These are phyloP conservation scores for Agapornis canus DNA, from an alignment of 2,797 vertebrate species.

Conservation along the genomic window DNA sequence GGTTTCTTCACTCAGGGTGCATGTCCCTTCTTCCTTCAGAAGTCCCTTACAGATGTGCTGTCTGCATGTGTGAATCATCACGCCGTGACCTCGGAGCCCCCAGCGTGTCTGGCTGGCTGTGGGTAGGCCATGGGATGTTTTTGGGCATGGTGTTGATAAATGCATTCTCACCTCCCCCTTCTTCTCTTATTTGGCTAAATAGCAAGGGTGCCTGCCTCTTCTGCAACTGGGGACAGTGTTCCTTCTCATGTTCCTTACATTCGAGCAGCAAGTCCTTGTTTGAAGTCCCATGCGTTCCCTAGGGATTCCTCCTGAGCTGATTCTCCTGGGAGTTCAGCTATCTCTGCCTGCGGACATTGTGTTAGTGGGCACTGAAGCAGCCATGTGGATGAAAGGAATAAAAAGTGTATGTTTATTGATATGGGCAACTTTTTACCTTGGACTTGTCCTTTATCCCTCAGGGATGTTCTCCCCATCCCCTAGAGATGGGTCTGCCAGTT, in stretches of 20 bases:
- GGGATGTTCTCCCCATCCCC: fast-evolving
- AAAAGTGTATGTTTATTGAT: neutral
- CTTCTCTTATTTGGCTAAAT: neutral
- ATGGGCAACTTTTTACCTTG: neutral
- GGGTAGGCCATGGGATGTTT: fast-evolving
- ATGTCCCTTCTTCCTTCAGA: neutral
- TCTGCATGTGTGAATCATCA: neutral
- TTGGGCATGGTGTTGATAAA: neutral
- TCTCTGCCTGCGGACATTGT: fast-evolving
- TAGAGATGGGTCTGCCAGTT: neutral
- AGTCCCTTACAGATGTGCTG: neutral
- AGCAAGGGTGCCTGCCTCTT: neutral
- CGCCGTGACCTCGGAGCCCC: fast-evolving
- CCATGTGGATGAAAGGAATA: neutral
- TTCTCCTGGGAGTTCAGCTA: neutral
- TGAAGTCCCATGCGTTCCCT: neutral
- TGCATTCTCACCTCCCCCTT: neutral
- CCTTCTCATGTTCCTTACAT: neutral
- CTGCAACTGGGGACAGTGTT: neutral
- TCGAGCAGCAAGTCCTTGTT: neutral
- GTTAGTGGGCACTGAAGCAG: neutral
- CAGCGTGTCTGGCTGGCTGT: fast-evolving
- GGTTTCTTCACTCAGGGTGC: neutral
- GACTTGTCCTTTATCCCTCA: neutral
- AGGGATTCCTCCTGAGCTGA: neutral